Evolutionary conservation across 2,888 invertebrate genomes (phyloP).

Genomic region (Bruchidius siliquastri): DNA sequence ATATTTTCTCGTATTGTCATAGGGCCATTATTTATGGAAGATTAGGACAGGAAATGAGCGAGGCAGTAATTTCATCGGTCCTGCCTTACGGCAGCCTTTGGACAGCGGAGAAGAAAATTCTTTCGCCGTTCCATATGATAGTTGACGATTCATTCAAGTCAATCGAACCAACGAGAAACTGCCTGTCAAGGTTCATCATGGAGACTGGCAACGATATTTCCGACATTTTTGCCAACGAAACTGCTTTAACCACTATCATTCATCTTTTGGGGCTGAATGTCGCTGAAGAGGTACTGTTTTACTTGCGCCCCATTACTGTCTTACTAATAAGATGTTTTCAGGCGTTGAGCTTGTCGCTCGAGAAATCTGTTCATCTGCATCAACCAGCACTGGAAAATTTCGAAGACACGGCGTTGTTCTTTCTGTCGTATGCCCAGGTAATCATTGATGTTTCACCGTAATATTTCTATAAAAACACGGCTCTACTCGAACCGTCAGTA

Average conservation of each 20-base stretch:
- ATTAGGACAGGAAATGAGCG: constrained; percentile 48
- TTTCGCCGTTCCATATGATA: constrained; percentile 41
- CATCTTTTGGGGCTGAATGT: constrained; percentile 40
- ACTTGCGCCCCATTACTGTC: not conserved
- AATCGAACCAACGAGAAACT: constrained; percentile 25
- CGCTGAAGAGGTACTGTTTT: constrained; percentile 40
- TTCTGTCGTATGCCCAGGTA: constrained; percentile 54
- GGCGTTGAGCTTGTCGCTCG: constrained; percentile 27
- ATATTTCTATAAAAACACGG: no score
- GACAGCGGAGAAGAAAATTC: constrained; percentile 45
- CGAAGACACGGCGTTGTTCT: constrained; percentile 52
- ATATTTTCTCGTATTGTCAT: no score
- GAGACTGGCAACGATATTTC: constrained; percentile 26
- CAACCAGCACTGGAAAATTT: constrained; percentile 49
- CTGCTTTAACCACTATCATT: constrained; percentile 36
- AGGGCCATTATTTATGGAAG: constrained; percentile 51
- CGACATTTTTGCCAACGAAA: constrained; percentile 34
- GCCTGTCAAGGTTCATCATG: constrained; percentile 29
- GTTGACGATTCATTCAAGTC: constrained; percentile 40
- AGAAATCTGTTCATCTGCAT: constrained; percentile 39
- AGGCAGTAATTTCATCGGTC: constrained; percentile 47
- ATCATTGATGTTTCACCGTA: constrained; percentile 5
- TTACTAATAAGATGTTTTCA: constrained; percentile 13
- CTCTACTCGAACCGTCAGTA: no score
- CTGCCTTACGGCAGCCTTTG: constrained; percentile 43